Evolutionary conservation across 2,888 invertebrate genomes (phyloP), one percentile per base, ranked within the genome.

Genomic region (Scaptomyza reducta): DNA sequence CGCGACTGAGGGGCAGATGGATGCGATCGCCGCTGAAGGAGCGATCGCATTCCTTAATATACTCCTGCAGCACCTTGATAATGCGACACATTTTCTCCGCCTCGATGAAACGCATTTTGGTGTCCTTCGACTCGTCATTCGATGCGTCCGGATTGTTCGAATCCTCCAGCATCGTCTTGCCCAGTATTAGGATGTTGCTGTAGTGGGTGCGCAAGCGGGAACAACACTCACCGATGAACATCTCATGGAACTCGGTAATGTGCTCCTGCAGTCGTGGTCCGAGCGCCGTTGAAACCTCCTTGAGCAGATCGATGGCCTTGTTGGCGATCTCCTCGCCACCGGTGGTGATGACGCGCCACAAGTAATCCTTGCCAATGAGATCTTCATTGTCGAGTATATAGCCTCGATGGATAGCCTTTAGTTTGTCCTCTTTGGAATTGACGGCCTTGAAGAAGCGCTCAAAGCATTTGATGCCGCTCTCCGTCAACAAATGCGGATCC

Each of bases 331-430:
- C 98, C 90, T 98, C 98, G 1, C 96, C 95, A 77, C 97, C 97
- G 77, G 96, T 95, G 22, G 97, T 96, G 78, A 98, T 97, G 33
- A 97, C 96, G 92, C 96, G 94, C 99, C 99, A 99, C 85, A 99
- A 93, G 93, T 99, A 99, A 92, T 99, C 98, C 90, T 97, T 95
- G 74, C 99, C 99, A 90, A 98, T 97, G 89, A 99, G 94, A 93
- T 98, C 98, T 79, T 97, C 95, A 92, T 98, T 97, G 91, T 98
- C 97, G 92, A 98, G 96, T 88, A 97, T 93, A 92, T 96, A 95
- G 71, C 96, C 95, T 84, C 97, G 94, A 89, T 97, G 93, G 91
- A 97, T 97, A 68, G 95, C 93, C 91, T 97, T 96, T 64, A 99
- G 92, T 93, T 98, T 98, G 71, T 96, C 96, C 92, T 98, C 98